Evolutionary conservation across 2,797 vertebrate species (phyloP), one percentile per base, ranked within the genome.

Genomic region (Zalophus californianus): DNA sequence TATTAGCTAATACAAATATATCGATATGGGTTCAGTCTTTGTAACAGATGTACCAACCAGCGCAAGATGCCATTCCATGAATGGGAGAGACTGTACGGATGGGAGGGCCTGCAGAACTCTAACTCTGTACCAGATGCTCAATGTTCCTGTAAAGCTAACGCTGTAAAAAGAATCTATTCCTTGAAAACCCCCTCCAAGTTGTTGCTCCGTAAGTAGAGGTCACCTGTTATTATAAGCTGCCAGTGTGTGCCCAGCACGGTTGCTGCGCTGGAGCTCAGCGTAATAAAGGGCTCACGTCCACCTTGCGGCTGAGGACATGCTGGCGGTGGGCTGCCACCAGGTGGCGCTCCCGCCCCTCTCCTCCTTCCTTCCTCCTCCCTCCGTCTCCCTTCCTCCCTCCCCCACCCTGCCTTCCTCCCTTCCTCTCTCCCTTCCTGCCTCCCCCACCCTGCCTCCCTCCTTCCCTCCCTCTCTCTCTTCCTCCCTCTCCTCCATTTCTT

Each of bases 221-320:
- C 4, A 3, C 73, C 77, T 14, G 3, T 78, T 48, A 32, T 4
- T 62, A 3, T 6, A 20, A n/a, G 23, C 25, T 1, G 18, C 7
- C 20, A 3, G 20, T 5, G 1, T 1, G 29, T 1, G 35, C 27
- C 14, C 1, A 1, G 11, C 48, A 12, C 6, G 1, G 44, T 27
- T 35, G 27, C 1, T 29, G 48, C 70, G 0, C 83, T 60, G 90
- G 83, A 50, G 41, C 25, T 41, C 50, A 23, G 68, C 6, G 9
- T 3, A 9, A 10, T 5, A 3, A 58, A 27, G 0, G 32, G 58
- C 86, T 72, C 38, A 21, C 0, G 68, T 7, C 20, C 11, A 27
- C 1, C 15, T 35, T 0, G 38, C 7, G 11, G 21, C 0, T 6
- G 32, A 23, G 54, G 18, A 2, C 0, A 3, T 41, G 85, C 18